phyloP scores from a whole-genome alignment of 2,113 vertebrate species.

The Sturnira hondurensis region DNA sequence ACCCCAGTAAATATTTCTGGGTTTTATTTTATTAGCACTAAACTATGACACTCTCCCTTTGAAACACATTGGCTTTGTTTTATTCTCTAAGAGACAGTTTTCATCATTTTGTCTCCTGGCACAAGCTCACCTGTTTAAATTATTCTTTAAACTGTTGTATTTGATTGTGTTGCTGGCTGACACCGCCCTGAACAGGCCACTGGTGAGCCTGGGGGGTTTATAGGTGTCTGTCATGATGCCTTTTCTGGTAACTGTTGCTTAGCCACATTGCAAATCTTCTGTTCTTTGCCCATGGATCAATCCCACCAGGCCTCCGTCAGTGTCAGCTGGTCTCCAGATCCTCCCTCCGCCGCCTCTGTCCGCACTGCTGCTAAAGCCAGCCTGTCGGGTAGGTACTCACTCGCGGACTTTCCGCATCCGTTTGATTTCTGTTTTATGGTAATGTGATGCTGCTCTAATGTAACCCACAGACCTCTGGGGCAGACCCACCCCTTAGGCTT shows the following conservation, averaged over 20 bases:
- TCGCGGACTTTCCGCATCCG: not conserved
- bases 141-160: constrained; percentile 25
- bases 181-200: constrained; percentile 9
- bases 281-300: constrained; percentile 46
- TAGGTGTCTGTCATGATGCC: not conserved
- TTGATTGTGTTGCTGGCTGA: not conserved
- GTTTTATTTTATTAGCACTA: no score
- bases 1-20: no score
- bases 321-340: constrained; percentile 46
- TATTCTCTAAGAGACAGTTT: constrained; percentile 2
- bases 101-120: not conserved
- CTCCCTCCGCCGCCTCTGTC: not conserved
- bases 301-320: constrained; percentile 28
- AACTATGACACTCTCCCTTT: not conserved
- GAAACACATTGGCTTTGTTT: constrained; percentile 38
- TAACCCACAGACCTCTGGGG: not conserved
- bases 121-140: not conserved
- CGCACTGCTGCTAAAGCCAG: constrained; percentile 40
- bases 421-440: constrained; percentile 26
- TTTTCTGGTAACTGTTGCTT: constrained; percentile 54
- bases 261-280: constrained; percentile 50
- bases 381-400: not conserved
- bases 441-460: not conserved
- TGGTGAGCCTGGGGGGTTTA: not conserved
- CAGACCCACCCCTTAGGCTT: not conserved